Conservation (phyloP, 2,888 invertebrate species). For the Stictocephala bisonia region DNA sequence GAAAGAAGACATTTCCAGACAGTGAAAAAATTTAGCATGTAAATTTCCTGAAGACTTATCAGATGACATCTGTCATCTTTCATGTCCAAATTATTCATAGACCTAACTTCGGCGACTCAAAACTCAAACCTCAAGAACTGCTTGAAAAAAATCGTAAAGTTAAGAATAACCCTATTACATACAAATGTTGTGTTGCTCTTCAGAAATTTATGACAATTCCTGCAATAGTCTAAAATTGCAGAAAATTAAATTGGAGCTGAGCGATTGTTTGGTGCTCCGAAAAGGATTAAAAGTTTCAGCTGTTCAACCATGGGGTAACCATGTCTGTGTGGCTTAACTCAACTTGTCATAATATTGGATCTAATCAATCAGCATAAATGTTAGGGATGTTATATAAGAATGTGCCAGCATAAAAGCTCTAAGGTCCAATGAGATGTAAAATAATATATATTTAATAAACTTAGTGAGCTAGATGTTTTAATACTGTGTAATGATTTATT, state of each 20-base stretch:
- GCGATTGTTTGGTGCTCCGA: not conserved
- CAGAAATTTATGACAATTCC: not conserved
- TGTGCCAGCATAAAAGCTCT: slow-evolving; percentile 1
- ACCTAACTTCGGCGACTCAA: slow-evolving; percentile 3
- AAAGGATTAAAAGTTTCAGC: slow-evolving; percentile 10
- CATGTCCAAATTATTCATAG: not conserved
- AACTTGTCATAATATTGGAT: slow-evolving; percentile 1
- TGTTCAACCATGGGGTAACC: slow-evolving; percentile 11
- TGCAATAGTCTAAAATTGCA: too few species aligned
- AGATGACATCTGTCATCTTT: not conserved
- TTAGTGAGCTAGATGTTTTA: too few species aligned
- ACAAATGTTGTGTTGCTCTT: slow-evolving; percentile 2
- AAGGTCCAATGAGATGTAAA: not conserved
- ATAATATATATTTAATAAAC: slow-evolving; percentile 9
- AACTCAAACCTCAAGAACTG: slow-evolving; percentile 5
- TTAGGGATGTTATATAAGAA: slow-evolving; percentile 2
- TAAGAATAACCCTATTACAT: not conserved
- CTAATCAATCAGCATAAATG: not conserved
- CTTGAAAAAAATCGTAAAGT: not conserved
- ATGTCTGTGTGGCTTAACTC: slow-evolving; percentile 3
- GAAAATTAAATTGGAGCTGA: too few species aligned
- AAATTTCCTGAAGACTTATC: too few species aligned
- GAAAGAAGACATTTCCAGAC: too few species aligned
- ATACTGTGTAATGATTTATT: too few species aligned
- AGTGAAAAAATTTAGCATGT: too few species aligned